Percentiles rank a stretch among this genome's conserved stretches.
These are phyloP conservation scores for Drosophila prolongata DNA, from an alignment of 2,888 invertebrate species.

Conservation along the genomic window DNA sequence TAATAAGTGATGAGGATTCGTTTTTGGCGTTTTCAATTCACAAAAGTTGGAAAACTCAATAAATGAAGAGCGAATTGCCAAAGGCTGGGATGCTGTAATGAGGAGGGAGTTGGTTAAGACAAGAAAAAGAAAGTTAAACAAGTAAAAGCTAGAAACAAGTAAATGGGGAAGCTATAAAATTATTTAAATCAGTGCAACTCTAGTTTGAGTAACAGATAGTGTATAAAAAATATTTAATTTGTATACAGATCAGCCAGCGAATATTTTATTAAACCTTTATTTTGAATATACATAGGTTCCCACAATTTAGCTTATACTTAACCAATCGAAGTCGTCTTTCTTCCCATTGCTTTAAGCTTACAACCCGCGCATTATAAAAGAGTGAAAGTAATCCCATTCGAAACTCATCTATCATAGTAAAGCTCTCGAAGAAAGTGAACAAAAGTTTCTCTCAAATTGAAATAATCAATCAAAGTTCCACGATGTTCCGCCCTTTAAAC, in stretches of 20 bases:
- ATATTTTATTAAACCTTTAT: too few species aligned
- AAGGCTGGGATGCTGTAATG: slow-evolving; percentile 17
- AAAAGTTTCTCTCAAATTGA: slow-evolving; percentile 57
- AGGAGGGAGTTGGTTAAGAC: slow-evolving; percentile 7
- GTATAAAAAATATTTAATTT: too few species aligned
- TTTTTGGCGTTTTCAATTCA: slow-evolving; percentile 45
- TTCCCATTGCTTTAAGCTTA: slow-evolving; percentile 6
- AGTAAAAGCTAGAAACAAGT: not conserved
- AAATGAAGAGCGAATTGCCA: slow-evolving; percentile 24
- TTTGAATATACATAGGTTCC: too few species aligned
- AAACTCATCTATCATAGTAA: slow-evolving; percentile 61
- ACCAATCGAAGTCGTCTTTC: not conserved
- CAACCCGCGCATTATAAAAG: not conserved
- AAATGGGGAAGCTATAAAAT: not conserved
- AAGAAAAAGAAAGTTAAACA: slow-evolving; percentile 2
- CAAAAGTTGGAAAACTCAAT: slow-evolving; percentile 42
- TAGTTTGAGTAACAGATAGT: too few species aligned
- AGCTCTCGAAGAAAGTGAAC: slow-evolving; percentile 12
- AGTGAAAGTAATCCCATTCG: slow-evolving; percentile 40
- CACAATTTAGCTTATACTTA: not conserved
- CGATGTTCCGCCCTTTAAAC: slow-evolving; percentile 11
- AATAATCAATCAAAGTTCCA: slow-evolving; percentile 63
- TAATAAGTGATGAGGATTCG: slow-evolving; percentile 68
- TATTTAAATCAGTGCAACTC: too few species aligned
- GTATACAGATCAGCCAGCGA: too few species aligned